phyloP scores from a whole-genome alignment of 2,888 invertebrate species.

The Clanis bilineata region DNA sequence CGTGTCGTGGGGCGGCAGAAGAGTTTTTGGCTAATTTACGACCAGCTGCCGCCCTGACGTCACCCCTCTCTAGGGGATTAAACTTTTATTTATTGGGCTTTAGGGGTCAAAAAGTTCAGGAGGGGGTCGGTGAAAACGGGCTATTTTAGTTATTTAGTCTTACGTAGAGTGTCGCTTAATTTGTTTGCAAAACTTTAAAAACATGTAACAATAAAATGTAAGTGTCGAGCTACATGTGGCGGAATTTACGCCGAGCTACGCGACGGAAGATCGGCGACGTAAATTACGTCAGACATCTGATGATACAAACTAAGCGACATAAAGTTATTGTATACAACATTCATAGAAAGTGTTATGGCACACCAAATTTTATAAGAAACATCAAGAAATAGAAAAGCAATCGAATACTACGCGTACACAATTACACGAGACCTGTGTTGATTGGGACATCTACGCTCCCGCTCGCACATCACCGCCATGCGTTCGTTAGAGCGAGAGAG shows the following conservation, averaged over 20 bases:
- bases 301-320: conserved; percentile 16
- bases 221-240: not conserved
- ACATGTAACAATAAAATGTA: not conserved
- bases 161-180: conserved; percentile 15
- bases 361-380: conserved; percentile 15
- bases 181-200: not conserved
- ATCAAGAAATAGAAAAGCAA: conserved; percentile 13
- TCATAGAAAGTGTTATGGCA: conserved; percentile 16
- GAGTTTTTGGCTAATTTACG: too few relatives aligned
- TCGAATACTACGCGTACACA: not conserved
- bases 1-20: too few relatives aligned
- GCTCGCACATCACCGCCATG: too few relatives aligned
- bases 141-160: conserved; percentile 16
- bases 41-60: too few relatives aligned
- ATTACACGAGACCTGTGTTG: too few relatives aligned
- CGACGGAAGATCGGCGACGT: not conserved
- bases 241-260: not conserved
- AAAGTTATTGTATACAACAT: conserved; percentile 2
- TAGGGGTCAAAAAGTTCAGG: not conserved
- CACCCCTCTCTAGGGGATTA: too few relatives aligned
- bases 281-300: not conserved
- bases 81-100: not conserved
- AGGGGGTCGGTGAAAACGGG: not conserved
- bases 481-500: too few relatives aligned
- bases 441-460: too few relatives aligned